Percentiles rank a stretch among this genome's conserved stretches.
phyloP scores from a whole-genome alignment of 2,888 invertebrate species.

The Seira sanloemensis region DNA sequence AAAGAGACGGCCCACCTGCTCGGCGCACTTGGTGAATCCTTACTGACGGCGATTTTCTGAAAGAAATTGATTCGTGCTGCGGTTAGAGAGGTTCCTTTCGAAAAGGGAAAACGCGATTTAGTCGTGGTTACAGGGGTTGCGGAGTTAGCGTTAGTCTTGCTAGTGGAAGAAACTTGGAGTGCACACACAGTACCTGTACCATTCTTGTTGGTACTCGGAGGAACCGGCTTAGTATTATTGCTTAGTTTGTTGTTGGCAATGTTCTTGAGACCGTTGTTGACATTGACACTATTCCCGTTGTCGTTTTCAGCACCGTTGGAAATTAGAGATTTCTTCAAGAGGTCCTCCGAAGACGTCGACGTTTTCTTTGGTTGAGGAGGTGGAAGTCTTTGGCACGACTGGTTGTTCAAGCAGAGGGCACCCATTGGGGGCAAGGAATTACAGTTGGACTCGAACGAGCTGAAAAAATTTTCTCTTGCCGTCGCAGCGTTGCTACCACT shows the following conservation, averaged over 20 bases:
- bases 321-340: slow-evolving; percentile 13
- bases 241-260: too few relatives aligned
- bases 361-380: background rate
- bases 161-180: background rate
- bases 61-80: slow-evolving; percentile 67
- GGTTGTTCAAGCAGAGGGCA: slow-evolving; percentile 63
- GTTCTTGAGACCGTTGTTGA: slow-evolving; percentile 5
- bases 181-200: slow-evolving; percentile 19
- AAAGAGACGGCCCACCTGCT: slow-evolving; percentile 50
- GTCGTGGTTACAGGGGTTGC: slow-evolving; percentile 25
- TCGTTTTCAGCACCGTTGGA: slow-evolving; percentile 49
- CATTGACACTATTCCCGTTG: background rate
- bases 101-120: slow-evolving; percentile 29
- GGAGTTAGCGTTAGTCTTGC: slow-evolving; percentile 17
- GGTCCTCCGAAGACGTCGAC: slow-evolving; percentile 3
- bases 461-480: slow-evolving; percentile 42
- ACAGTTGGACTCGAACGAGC: slow-evolving; percentile 21
- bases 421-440: slow-evolving; percentile 60
- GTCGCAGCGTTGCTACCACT: too few relatives aligned
- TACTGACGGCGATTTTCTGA: slow-evolving; percentile 50
- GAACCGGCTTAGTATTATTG: background rate
- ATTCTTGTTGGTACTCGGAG: slow-evolving; percentile 15
- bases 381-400: slow-evolving; percentile 55
- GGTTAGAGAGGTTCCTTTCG: slow-evolving; percentile 64
- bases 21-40: slow-evolving; percentile 40